Evolutionary conservation across 2,113 vertebrate species (phyloP), one percentile per base, ranked within the genome.

Genomic region (Indicator indicator): DNA sequence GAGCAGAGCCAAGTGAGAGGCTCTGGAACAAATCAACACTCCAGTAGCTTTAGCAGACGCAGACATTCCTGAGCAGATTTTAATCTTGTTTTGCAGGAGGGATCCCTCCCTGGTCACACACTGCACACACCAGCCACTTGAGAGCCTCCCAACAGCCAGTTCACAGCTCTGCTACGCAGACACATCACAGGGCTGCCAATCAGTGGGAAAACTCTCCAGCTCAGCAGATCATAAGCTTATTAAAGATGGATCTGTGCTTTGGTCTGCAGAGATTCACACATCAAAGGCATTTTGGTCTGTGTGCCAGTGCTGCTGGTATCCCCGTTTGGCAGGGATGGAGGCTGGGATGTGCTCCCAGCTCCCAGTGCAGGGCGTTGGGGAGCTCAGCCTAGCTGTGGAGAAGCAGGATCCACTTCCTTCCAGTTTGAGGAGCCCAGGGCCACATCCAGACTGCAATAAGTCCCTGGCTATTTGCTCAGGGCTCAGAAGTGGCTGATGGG

Each of bases 51-150:
- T 5, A 65, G 88, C 90, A 83, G 81, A 94, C 1, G 1, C 91
- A 92, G 80, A 68, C 69, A 93, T 93, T 96, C 96, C 88, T 75
- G 76, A 92, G 80, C 60, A 71, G 92, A 94, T 96, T 93, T 93
- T 30, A 38, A 56, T 15, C 38, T 74, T 90, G 76, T 90, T 94
- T 95, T 58, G 54, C 83, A 74, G 65, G 11, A 83, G 54, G 42
- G 26, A 68, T 77, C 73, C 24, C 33, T 73, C 60, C 0, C 0
- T 0, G 0, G 62, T 50, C 5, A 0, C 48, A 26, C 3, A 1
- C 42, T 11, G 21, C 58, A 60, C 48, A 38, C 20, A 1, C 11
- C 82, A 52, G 48, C 48, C 12, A 5, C 76, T 81, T 9, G 55
- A 76, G 80, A 88, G 55, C 16, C 55, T 72, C 32, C 62, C 6